phyloP scores from a whole-genome alignment of 2,113 vertebrate species.

The Stictonetta naevosa region DNA sequence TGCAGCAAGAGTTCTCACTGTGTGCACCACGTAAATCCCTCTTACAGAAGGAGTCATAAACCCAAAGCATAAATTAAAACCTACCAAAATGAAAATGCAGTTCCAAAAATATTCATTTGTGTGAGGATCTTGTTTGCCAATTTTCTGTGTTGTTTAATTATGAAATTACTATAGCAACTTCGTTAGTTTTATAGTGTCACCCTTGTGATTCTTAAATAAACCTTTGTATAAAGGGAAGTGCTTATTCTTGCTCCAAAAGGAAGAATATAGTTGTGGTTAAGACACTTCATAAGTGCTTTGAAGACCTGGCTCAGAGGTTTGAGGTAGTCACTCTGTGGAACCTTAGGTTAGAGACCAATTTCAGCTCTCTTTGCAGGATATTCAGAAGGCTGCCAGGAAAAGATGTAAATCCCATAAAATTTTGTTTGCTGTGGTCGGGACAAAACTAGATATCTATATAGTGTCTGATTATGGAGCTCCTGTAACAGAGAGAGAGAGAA shows the following conservation, averaged over 20 bases:
- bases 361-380: background rate
- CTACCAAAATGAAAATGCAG: background rate
- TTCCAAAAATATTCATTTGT: conserved; percentile 2
- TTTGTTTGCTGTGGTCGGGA: background rate
- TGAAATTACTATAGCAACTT: conserved; percentile 71
- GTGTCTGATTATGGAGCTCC: background rate
- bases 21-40: background rate
- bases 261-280: background rate
- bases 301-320: background rate
- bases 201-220: conserved; percentile 43
- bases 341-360: background rate
- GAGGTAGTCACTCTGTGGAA: background rate
- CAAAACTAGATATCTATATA: background rate
- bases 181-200: conserved; percentile 47
- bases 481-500: background rate
- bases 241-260: background rate
- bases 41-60: background rate
- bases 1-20: background rate
- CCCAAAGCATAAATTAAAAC: background rate
- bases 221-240: background rate
- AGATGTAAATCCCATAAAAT: background rate
- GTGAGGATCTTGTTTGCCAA: conserved; percentile 22
- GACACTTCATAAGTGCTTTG: background rate
- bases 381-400: background rate
- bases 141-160: conserved; percentile 42